Conservation (phyloP, 2,113 vertebrate species). For the Polypterus bichir region DNA sequence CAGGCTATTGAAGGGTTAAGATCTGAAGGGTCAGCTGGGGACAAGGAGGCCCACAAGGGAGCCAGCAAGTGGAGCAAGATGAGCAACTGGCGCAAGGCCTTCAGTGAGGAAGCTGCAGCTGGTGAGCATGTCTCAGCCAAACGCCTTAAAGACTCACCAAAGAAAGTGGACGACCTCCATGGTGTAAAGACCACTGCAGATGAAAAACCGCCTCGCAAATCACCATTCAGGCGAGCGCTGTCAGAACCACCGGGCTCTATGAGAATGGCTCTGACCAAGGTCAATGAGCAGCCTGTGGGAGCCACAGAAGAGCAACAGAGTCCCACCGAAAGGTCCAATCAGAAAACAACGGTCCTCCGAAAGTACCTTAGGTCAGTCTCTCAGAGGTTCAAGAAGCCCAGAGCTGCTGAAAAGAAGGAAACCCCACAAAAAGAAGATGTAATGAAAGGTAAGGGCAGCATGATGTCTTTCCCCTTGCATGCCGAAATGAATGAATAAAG, state of each 20-base stretch:
- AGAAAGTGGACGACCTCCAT: constrained; percentile 16
- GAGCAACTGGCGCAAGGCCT: constrained; percentile 61
- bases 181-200: not conserved
- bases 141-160: not conserved
- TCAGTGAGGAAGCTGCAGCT: constrained; percentile 41
- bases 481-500: too few relatives aligned
- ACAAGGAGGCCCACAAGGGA: constrained; percentile 15
- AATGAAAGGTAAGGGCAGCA: too few relatives aligned
- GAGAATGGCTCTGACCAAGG: constrained; percentile 19
- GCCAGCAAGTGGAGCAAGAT: constrained; percentile 52
- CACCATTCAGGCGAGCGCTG: constrained; percentile 67
- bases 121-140: constrained; percentile 21
- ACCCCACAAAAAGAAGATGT: too few relatives aligned
- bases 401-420: constrained; percentile 9
- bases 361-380: constrained; percentile 57
- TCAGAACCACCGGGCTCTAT: constrained; percentile 54
- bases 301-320: constrained; percentile 21
- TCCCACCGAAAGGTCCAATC: constrained; percentile 32
- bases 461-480: too few relatives aligned
- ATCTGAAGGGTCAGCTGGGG: constrained; percentile 22
- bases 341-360: constrained; percentile 39
- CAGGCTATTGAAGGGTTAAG: constrained; percentile 16
- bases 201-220: constrained; percentile 33
- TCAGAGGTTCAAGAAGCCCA: constrained; percentile 49
- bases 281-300: constrained; percentile 15